A percentile compares a stretch with the other conserved stretches of the same genome.
Evolutionary conservation across 2,888 invertebrate genomes (phyloP).

Genomic region (Clusia tigrina): DNA sequence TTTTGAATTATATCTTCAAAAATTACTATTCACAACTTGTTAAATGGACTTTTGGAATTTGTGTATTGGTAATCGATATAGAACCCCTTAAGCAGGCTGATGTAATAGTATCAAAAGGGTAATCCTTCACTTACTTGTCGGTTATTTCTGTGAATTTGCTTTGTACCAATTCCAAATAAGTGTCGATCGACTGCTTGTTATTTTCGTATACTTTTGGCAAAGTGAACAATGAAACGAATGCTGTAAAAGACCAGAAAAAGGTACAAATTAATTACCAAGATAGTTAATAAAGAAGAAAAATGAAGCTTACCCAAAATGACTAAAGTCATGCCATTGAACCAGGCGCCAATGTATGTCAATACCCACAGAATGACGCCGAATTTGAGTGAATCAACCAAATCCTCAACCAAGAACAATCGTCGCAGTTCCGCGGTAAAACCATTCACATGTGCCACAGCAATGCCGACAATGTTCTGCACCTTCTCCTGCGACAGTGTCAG

Average conservation of each 20-base stretch:
- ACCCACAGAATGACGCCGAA: slow-evolving; percentile 96
- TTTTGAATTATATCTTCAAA: too few relatives aligned
- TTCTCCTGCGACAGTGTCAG: slow-evolving; percentile 89
- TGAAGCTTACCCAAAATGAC: slow-evolving; percentile 83
- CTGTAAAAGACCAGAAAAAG: slow-evolving; percentile 67
- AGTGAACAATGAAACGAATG: slow-evolving; percentile 91
- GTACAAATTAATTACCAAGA: background rate
- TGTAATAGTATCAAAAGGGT: too few relatives aligned
- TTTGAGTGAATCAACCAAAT: slow-evolving; percentile 94
- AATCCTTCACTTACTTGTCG: slow-evolving; percentile 88
- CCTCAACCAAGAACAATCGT: slow-evolving; percentile 94
- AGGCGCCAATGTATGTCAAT: slow-evolving; percentile 96
- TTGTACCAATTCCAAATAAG: slow-evolving; percentile 86
- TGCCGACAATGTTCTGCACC: slow-evolving; percentile 86
- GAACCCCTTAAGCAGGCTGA: too few relatives aligned
- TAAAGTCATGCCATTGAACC: slow-evolving; percentile 99
- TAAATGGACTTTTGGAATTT: too few relatives aligned
- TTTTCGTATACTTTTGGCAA: slow-evolving; percentile 96
- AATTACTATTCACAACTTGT: too few relatives aligned
- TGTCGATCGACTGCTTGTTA: slow-evolving; percentile 92
- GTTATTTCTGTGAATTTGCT: slow-evolving; percentile 88
- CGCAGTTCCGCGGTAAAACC: slow-evolving; percentile 83
- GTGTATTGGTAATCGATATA: too few relatives aligned
- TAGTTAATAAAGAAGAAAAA: slow-evolving; percentile 11
- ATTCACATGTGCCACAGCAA: slow-evolving; percentile 87